Evolutionary conservation across 2,113 vertebrate genomes (phyloP).

Genomic region (Acinonyx jubatus): DNA sequence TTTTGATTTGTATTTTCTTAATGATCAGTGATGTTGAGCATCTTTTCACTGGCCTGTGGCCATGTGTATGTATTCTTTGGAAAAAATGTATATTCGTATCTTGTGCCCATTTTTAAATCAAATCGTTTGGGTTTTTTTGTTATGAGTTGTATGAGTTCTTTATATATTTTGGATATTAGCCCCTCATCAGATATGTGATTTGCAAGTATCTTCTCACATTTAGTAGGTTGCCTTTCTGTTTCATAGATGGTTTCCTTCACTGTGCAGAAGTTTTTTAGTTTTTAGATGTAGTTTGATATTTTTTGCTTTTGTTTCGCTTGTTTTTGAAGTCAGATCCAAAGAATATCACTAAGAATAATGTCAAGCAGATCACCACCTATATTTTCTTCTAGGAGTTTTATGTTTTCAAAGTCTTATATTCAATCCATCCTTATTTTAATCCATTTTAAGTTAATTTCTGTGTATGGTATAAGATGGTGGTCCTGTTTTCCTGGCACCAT

Average conservation of each 20-base stretch:
- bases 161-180: background rate
- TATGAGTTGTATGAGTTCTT: background rate
- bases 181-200: background rate
- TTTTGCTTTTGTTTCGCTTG: background rate
- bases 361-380: background rate
- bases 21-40: background rate
- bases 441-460: background rate
- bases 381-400: background rate
- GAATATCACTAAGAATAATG: background rate
- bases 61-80: background rate
- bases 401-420: background rate
- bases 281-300: background rate
- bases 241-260: background rate
- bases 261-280: background rate
- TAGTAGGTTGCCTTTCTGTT: background rate
- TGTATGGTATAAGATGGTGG: background rate
- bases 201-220: background rate
- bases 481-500: background rate
- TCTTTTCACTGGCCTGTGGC: background rate
- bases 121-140: background rate
- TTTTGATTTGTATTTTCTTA: background rate
- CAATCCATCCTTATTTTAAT: background rate
- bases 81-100: background rate
- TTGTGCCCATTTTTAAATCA: background rate
- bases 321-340: background rate